Base-by-base conservation (phyloP, 2,113 vertebrate genomes). In the Rana temporaria region DNA sequence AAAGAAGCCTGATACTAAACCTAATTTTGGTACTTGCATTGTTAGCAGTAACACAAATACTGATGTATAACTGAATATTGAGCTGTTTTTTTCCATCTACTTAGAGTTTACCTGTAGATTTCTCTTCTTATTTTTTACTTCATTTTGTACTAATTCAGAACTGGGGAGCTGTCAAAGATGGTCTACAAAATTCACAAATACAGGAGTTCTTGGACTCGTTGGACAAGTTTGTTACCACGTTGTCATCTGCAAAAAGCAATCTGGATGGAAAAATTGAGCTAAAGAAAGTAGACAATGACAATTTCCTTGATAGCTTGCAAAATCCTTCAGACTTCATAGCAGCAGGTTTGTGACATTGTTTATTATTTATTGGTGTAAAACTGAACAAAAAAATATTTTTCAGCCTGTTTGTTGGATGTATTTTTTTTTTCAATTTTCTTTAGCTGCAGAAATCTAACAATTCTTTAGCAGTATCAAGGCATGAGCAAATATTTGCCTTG, bases 251-350 rank as follows among this genome's bases (percentile, higher is more conserved):
- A 85, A 88, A 90, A 84, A 86, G 87, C 60, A 92, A 88, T 85
- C 75, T 94, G 88, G 92, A 95, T 83, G 88, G 85, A 2, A 94
- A 86, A 89, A 92, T 95, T 90, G 88, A 88, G 71, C 93, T 96
- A 20, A 85, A 82, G n/a, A 60, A 86, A 73, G 85, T 88, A 64
- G 82, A 89, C 88, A 34, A 88, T 88, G 73, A 87, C 86, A 48
- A 85, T 86, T 80, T 89, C 76, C 64, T 88, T 30, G 86, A 76
- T 85, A 88, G 86, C 62, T 90, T 96, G 78, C 88, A 89, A 62
- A 89, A 83, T 69, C 94, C 93, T 6, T 90, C 91, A 30, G 94
- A 96, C 75, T 95, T 90, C 84, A 91, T 89, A 20, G 81, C 78
- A 17, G 92, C 94, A 88, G 92, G 95, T 94, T 80, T 85, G 84